phyloP scores from a whole-genome alignment of 2,113 vertebrate genomes.

The Percopsis transmontana region DNA sequence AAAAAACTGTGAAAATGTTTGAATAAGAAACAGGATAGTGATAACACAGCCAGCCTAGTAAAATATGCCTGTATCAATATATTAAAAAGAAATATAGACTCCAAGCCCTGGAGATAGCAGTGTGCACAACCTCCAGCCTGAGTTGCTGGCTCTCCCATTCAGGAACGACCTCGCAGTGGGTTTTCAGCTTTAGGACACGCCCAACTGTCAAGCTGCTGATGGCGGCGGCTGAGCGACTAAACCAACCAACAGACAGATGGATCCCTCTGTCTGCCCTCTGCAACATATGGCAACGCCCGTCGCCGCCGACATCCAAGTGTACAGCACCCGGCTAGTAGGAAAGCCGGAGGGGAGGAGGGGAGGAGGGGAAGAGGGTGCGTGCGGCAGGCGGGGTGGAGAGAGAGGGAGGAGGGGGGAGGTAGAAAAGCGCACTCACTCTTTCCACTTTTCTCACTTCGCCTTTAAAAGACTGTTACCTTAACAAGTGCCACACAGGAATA shows the following conservation, averaged over 20 bases:
- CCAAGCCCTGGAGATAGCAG: too few relatives aligned
- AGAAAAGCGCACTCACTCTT: constrained; percentile 64
- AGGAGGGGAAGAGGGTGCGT: background rate
- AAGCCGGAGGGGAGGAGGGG: constrained; percentile 31
- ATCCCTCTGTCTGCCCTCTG: constrained; percentile 39
- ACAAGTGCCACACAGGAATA: constrained; percentile 75
- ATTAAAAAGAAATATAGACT: too few relatives aligned
- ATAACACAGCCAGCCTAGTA: too few relatives aligned
- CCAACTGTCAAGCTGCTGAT: too few relatives aligned
- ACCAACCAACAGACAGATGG: constrained; percentile 59
- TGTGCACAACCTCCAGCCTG: too few relatives aligned
- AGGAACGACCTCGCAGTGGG: too few relatives aligned
- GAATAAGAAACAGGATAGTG: too few relatives aligned
- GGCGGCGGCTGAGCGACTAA: too few relatives aligned
- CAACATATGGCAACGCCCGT: constrained; percentile 60
- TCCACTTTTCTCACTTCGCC: constrained; percentile 73
- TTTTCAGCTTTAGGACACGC: too few relatives aligned
- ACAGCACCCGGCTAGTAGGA: constrained; percentile 62
- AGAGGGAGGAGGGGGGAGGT: constrained; percentile 24
- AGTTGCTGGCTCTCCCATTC: too few relatives aligned
- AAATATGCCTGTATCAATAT: too few relatives aligned
- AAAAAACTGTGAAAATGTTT: too few relatives aligned
- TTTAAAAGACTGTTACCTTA: constrained; percentile 84
- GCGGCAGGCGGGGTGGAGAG: constrained; percentile 5
- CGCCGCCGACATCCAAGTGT: constrained; percentile 68